Evolutionary conservation across 2,113 vertebrate genomes (phyloP).

Genomic region (Ceyx margarethae): DNA sequence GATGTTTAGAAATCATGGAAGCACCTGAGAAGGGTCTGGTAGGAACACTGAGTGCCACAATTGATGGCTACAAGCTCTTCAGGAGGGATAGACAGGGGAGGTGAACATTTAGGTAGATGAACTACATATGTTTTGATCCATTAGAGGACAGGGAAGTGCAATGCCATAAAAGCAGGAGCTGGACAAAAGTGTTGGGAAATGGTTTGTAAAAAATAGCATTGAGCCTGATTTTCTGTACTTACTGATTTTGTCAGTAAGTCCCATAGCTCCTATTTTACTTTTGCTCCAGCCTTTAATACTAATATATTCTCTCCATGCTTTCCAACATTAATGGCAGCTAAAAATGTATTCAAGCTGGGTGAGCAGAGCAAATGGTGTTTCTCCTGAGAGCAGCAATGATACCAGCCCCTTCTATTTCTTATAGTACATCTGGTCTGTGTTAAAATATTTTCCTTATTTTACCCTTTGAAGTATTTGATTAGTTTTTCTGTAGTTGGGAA

Average conservation of each 20-base stretch:
- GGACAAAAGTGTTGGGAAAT: not conserved
- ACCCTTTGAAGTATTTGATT: not conserved
- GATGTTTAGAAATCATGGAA: too few species aligned
- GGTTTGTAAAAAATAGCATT: accelerated
- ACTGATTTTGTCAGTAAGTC: too few species aligned
- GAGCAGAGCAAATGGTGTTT: not conserved
- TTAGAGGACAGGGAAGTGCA: not conserved
- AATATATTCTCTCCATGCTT: not conserved
- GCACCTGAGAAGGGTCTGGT: too few species aligned
- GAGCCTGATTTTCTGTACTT: accelerated
- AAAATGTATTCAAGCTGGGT: not conserved
- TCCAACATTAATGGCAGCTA: not conserved
- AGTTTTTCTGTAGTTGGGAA: not conserved
- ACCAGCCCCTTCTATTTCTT: not conserved
- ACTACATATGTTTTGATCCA: not conserved
- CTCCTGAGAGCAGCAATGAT: not conserved
- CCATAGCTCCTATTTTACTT: not conserved
- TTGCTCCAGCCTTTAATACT: not conserved
- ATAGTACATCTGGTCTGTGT: not conserved
- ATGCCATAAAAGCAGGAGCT: accelerated
- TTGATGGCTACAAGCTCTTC: too few species aligned
- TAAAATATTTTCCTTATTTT: not conserved
- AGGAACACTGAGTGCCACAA: too few species aligned
- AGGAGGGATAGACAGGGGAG: too few species aligned
- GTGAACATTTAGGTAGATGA: not conserved